Conservation (phyloP, 1,140 invertebrate genomes). For the Lutraria rhynchaena region DNA sequence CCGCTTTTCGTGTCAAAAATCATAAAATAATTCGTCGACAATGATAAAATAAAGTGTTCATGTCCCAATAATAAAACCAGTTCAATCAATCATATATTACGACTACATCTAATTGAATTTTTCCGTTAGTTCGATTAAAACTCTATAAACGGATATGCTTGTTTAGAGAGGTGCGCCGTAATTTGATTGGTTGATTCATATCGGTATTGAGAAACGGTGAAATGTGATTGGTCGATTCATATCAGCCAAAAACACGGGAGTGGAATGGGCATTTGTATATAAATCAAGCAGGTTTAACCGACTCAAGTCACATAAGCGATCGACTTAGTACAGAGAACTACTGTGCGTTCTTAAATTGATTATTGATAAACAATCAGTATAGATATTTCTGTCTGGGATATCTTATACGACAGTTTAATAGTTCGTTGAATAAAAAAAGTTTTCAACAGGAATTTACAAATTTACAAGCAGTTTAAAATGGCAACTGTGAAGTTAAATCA, state of each 20-base stretch:
- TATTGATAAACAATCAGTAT: slow-evolving; percentile 13
- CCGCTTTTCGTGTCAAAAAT: slow-evolving; percentile 25
- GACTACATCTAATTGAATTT: slow-evolving; percentile 44
- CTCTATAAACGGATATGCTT: slow-evolving; percentile 26
- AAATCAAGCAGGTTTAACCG: slow-evolving; percentile 31
- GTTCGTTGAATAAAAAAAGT: background rate
- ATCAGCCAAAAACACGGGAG: slow-evolving; percentile 6
- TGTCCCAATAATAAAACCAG: slow-evolving; percentile 4
- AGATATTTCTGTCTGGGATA: background rate
- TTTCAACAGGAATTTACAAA: background rate
- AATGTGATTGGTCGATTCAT: background rate
- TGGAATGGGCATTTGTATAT: slow-evolving; percentile 31
- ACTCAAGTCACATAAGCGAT: background rate
- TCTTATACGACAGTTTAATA: background rate
- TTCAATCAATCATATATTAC: slow-evolving; percentile 46
- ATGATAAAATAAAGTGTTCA: background rate
- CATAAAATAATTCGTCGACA: slow-evolving; percentile 6
- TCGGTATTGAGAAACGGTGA: background rate
- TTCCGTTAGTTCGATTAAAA: slow-evolving; percentile 35
- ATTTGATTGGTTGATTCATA: slow-evolving; percentile 39
- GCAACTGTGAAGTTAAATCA: slow-evolving; percentile 28
- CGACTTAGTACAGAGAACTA: background rate
- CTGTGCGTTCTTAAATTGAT: slow-evolving; percentile 22
- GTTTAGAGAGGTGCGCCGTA: background rate
- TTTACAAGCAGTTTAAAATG: background rate